Base-by-base conservation (phyloP, 2,888 invertebrate genomes). In the Drosophila formosana region DNA sequence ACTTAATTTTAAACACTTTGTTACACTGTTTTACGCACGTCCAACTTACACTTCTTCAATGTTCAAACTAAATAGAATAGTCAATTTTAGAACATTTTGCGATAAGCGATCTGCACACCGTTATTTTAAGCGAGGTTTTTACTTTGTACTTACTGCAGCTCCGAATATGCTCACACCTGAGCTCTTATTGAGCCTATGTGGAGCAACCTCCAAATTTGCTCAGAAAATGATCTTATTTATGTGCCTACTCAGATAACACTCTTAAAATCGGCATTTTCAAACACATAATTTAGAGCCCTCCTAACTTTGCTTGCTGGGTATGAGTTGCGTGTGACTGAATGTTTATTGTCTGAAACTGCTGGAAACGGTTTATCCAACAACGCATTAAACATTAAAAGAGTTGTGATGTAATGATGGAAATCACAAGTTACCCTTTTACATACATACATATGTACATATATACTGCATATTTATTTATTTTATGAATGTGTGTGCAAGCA, bases 381-480 rank as follows among this genome's bases (percentile, higher is more conserved):
- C 13, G 28, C 9, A 28, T 30, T 18, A 41, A 41, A 41, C 13
- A 41, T 7, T 6, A 41, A 18, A 18, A 18, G 56, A 46, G 37
- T 28, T 37, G 18, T 18, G 26, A 25, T 57, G 11, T 28, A 37
- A 58, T 13, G 23, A 9, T 11, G 23, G n/a, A 41, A 58, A 50
- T 50, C 30, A 32, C 39, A 25, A 41, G 23, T 62, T 53, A 49
- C 45, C 57, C 61, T 49, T 46, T 8, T 3, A 41, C 46, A 43
- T 51, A 13, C 39, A 25, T 64, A 18, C 23, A 32, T 52, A 13
- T 47, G 34, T 18, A 18, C 18, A 18, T 18, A 18, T 18, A 18
- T 18, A 18, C 18, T 18, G 18, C 18, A 18, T 18, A 18, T 18
- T 18, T 18, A 18, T 18, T 0, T 18, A 18, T 18, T 18, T 18